Percentiles rank a stretch among this genome's conserved stretches.
phyloP scores from a whole-genome alignment of 2,888 invertebrate genomes.

The Aplocera efformata region DNA sequence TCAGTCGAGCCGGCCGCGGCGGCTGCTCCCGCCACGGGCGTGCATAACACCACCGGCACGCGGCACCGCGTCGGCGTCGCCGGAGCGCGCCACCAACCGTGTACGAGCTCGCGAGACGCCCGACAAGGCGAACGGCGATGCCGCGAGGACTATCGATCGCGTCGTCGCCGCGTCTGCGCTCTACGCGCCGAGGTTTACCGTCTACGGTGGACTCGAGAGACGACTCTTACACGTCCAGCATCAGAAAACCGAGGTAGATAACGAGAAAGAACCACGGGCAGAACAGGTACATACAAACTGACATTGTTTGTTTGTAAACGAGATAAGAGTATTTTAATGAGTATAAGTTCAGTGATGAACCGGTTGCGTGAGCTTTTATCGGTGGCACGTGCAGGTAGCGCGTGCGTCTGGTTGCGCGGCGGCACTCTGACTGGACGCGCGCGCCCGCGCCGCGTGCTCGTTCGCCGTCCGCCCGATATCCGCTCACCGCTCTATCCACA shows the following conservation, averaged over 20 bases:
- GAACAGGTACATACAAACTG: conserved; percentile 83
- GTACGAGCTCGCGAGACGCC: conserved; percentile 48
- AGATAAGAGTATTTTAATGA: conserved; percentile 38
- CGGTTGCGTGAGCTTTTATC: conserved; percentile 40
- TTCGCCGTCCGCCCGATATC: conserved; percentile 68
- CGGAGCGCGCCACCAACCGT: conserved; percentile 65
- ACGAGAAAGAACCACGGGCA: conserved; percentile 85
- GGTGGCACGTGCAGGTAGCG: conserved; percentile 62
- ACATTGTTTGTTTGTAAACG: conserved; percentile 57
- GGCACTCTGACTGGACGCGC: conserved; percentile 80
- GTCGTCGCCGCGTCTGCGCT: conserved; percentile 65
- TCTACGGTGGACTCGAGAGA: conserved; percentile 25
- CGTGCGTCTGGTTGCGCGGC: conserved; percentile 78
- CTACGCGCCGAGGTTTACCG: conserved; percentile 39
- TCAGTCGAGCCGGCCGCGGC: conserved; percentile 50
- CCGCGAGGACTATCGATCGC: conserved; percentile 56
- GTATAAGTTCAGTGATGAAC: conserved; percentile 59
- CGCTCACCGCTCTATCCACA: conserved; percentile 68
- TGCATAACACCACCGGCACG: conserved; percentile 70
- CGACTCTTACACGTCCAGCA: conserved; percentile 80
- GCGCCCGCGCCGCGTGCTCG: conserved; percentile 69
- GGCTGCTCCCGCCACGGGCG: conserved; percentile 46
- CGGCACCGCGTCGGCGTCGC: conserved; percentile 21
- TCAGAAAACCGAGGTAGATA: conserved; percentile 83
- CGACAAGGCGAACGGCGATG: conserved; percentile 37